Conservation (phyloP, 35 echinoderm and acorn worm species). For the Diadema setosum region DNA sequence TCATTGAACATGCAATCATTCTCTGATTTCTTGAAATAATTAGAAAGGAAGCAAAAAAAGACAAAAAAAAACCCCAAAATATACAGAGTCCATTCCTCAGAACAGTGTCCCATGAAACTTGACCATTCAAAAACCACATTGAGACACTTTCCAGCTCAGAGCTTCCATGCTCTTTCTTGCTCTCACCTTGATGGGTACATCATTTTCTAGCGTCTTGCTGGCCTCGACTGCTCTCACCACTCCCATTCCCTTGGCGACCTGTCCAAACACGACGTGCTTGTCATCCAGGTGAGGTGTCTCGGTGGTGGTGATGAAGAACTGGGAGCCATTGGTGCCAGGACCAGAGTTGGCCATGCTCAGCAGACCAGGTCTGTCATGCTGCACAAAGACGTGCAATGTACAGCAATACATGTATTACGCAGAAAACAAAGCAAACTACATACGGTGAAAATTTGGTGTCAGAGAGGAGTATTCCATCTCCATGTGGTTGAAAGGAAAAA, state of each 20-base stretch:
- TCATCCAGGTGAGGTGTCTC: conserved; percentile 69
- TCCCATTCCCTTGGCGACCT: conserved; percentile 71
- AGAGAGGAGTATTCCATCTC: not conserved
- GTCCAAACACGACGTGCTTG: conserved; percentile 82
- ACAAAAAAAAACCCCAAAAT: too few species aligned
- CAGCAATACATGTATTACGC: too few species aligned
- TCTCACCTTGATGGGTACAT: conserved; percentile 63
- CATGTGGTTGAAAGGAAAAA: too few species aligned
- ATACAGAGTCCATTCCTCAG: too few species aligned
- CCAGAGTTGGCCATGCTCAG: conserved; percentile 97
- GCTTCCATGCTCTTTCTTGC: too few species aligned
- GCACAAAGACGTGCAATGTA: too few species aligned
- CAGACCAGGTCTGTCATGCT: conserved; percentile 74
- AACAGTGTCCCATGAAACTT: too few species aligned
- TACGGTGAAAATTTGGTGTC: not conserved
- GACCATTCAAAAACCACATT: too few species aligned
- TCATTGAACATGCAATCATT: too few species aligned
- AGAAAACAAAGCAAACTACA: not conserved
- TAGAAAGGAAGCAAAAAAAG: too few species aligned
- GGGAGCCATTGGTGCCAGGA: conserved; percentile 71
- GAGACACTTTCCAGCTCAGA: too few species aligned
- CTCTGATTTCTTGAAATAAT: too few species aligned
- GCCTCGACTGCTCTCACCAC: conserved; percentile 56
- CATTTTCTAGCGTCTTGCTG: conserved; percentile 2
- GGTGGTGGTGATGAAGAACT: conserved; percentile 84